Base-by-base conservation (phyloP, 2,888 invertebrate species). In the Drosophila limbata region DNA sequence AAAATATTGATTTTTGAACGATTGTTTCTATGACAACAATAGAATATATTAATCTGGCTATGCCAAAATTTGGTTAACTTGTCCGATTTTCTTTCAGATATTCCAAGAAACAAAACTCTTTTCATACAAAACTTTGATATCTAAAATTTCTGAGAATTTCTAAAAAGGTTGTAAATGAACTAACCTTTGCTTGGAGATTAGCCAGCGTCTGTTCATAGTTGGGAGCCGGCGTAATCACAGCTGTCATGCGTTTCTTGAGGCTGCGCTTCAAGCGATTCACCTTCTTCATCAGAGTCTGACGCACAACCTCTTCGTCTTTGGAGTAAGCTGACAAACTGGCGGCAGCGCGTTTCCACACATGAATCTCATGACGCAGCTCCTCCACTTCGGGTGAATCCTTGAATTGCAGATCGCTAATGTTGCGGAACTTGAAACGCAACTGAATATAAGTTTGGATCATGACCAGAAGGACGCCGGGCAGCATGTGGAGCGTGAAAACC, bases 241-340 rank as follows among this genome's bases (percentile, higher is more conserved):
- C 94, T 10, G 94, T 92, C 42, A 95, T 91, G 72, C 95, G 94
- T 69, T 93, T 93, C 74, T 95, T 94, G 0, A 96, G 92, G 63
- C 94, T 94, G 0, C 93, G 93, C 56, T 95, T 93, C 62, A 97
- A 93, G 39, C 95, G 94, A 61, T 94, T 94, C 0, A 96, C 96
- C 93, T 97, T 96, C 90, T 95, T 96, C 90, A 95, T 93, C 2
- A 98, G 93, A 1, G 97, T 95, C 68, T 95, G 95, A 67, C 96
- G 94, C 10, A 98, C 97, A 5, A 96, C 93, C 75, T 96, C 96
- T 90, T 98, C 98, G 77, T 98, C 97, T 88, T 96, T 94, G 13
- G 97, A 97, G 89, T 97, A 97, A 1, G 96, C 96, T 0, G 97
- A 96, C 1, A 98, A 92, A 1, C 96, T 96, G 0, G 95, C 95